These are phyloP conservation scores for Acromyrmex echinatior DNA, from an alignment of 1,140 invertebrate genomes.

Conservation along the genomic window DNA sequence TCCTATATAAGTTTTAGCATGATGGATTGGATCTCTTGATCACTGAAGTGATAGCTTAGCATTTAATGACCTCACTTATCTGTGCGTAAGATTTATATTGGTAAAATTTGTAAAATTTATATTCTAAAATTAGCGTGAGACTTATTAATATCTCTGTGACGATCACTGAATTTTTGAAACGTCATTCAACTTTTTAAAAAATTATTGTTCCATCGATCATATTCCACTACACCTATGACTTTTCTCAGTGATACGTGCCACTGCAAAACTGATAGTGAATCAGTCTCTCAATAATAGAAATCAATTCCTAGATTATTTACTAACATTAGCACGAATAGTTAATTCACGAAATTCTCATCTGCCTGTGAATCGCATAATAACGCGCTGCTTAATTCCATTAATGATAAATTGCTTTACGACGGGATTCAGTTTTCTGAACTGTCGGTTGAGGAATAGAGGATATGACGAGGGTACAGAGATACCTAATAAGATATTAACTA, in stretches of 20 bases:
- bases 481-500: conserved; percentile 66
- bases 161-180: background rate
- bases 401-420: conserved; percentile 70
- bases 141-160: background rate
- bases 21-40: no score
- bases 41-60: no score
- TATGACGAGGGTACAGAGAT: conserved; percentile 27
- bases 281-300: background rate
- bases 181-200: background rate
- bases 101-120: no score
- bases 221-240: background rate
- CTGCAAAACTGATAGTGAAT: background rate
- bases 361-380: conserved; percentile 46
- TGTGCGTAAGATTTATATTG: no score
- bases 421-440: conserved; percentile 61
- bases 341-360: background rate
- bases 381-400: conserved; percentile 69
- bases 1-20: no score
- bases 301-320: conserved; percentile 27
- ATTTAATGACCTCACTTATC: no score
- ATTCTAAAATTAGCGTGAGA: background rate
- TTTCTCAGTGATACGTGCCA: background rate
- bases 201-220: background rate
- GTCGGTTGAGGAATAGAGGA: background rate
- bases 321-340: background rate